These are phyloP conservation scores for Sarcophilus harrisii DNA, from an alignment of 2,797 vertebrate species.

Conservation along the genomic window DNA sequence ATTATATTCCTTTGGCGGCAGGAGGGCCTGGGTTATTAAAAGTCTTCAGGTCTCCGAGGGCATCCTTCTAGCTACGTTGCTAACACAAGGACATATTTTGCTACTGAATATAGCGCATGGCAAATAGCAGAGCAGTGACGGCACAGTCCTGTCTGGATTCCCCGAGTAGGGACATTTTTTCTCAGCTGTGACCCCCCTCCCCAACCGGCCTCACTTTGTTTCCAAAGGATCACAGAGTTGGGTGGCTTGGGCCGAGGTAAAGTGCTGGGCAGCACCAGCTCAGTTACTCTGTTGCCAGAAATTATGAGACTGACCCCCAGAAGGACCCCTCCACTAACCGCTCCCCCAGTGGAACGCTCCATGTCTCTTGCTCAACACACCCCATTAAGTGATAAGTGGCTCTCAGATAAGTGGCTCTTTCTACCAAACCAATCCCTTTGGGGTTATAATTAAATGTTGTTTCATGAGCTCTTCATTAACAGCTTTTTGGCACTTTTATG, in stretches of 20 bases:
- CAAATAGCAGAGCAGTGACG: constrained; percentile 83
- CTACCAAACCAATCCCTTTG: neutral
- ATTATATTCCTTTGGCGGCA: constrained; percentile 71
- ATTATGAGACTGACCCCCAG: neutral
- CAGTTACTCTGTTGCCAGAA: neutral
- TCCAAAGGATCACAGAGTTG: neutral
- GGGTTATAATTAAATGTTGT: neutral
- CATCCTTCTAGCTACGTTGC: constrained; percentile 81
- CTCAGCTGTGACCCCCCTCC: neutral
- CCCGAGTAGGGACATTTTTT: constrained; percentile 75
- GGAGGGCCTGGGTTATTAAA: constrained; percentile 79
- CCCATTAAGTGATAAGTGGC: too few relatives aligned
- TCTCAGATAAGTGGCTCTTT: neutral
- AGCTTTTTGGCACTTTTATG: neutral
- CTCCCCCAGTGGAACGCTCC: neutral
- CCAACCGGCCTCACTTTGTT: neutral
- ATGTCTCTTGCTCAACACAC: neutral
- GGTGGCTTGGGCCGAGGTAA: neutral
- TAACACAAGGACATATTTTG: constrained; percentile 81
- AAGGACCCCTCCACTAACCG: neutral
- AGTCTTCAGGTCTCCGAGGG: constrained; percentile 78
- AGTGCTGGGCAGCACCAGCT: neutral
- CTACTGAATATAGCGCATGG: constrained; percentile 81
- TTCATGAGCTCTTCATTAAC: neutral
- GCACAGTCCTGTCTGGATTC: constrained; percentile 82